Evolutionary conservation across 1,140 invertebrate species (phyloP).

Genomic region (Trinorchestia longiramus): DNA sequence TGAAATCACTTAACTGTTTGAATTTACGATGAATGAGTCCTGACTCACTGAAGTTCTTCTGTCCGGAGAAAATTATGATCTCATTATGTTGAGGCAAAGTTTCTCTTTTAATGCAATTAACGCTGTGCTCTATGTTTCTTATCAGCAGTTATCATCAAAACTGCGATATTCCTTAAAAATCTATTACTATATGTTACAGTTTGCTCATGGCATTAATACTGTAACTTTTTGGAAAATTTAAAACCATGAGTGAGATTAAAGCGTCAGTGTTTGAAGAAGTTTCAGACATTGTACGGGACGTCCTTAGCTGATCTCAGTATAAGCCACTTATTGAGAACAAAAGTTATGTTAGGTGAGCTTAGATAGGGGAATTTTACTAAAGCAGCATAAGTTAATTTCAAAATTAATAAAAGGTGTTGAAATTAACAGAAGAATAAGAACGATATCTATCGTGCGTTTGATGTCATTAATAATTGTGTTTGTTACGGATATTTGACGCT

Average conservation of each 20-base stretch:
- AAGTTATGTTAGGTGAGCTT: neutral
- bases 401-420: neutral
- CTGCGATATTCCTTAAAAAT: neutral
- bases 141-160: neutral
- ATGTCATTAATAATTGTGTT: neutral
- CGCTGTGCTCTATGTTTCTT: neutral
- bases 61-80: neutral
- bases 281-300: neutral
- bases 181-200: neutral
- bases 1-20: neutral
- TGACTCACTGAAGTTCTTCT: neutral
- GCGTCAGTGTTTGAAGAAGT: neutral
- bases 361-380: neutral
- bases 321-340: too few species aligned
- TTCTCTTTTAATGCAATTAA: neutral
- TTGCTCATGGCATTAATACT: neutral
- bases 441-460: neutral
- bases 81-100: conserved; percentile 2
- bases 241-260: neutral
- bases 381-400: neutral
- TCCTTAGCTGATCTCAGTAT: neutral
- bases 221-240: neutral
- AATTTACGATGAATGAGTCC: conserved; percentile 14
- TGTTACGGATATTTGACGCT: too few species aligned
- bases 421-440: neutral